phyloP scores from a whole-genome alignment of 2,888 invertebrate genomes.

The Drosophila ezoana region DNA sequence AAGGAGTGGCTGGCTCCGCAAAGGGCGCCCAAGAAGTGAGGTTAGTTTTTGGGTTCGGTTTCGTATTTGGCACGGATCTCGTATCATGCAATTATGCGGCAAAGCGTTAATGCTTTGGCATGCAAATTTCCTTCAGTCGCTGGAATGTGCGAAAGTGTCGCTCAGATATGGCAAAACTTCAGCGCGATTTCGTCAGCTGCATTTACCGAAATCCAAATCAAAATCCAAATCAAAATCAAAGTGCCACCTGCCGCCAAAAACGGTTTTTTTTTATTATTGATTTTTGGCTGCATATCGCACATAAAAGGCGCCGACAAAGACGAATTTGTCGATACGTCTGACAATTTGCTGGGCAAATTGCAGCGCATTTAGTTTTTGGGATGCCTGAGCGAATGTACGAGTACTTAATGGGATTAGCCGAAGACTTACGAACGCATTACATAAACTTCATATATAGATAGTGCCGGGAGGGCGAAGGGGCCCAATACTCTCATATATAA shows the following conservation, averaged over 20 bases:
- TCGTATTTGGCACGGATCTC: conserved; percentile 31
- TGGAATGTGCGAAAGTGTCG: conserved; percentile 65
- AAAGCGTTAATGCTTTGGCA: conserved; percentile 76
- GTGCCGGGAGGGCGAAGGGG: neutral
- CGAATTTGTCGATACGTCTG: conserved; percentile 14
- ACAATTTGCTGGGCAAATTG: conserved; percentile 48
- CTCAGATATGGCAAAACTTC: conserved; percentile 30
- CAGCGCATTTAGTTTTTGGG: conserved; percentile 54
- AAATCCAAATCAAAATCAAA: conserved; percentile 70
- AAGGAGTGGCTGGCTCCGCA: conserved; percentile 41
- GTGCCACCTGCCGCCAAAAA: conserved; percentile 72
- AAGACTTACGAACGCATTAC: conserved; percentile 83
- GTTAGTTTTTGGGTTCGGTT: conserved; percentile 14
- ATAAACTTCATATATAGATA: conserved; percentile 13
- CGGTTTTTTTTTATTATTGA: conserved; percentile 36
- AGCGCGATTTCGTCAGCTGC: conserved; percentile 53
- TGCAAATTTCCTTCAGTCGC: conserved; percentile 65
- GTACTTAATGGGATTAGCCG: conserved; percentile 82
- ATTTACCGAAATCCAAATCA: conserved; percentile 41
- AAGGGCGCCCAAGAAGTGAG: conserved; percentile 25
- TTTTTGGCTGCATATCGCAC: conserved; percentile 11
- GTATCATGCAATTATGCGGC: conserved; percentile 72
- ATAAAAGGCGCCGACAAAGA: conserved; percentile 67
- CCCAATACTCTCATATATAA: conserved; percentile 54
- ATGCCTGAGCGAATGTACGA: conserved; percentile 44